Base-by-base conservation (phyloP, 2,888 invertebrate species). In the Synanthedon myopaeformis region DNA sequence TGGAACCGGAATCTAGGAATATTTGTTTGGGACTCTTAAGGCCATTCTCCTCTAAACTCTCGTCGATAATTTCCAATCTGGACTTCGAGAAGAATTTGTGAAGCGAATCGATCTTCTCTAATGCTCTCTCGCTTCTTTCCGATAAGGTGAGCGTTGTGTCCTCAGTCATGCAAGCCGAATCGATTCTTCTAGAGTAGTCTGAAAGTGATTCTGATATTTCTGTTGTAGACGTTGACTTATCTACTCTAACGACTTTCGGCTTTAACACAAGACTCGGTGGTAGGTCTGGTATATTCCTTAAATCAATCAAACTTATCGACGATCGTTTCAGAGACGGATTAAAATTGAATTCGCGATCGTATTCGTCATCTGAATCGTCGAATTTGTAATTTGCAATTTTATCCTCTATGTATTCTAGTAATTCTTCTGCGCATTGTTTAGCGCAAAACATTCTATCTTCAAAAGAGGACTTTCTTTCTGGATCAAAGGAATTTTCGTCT, bases 51-150 rank as follows among this genome's bases (percentile, higher is more conserved):
- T 88, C 88, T 41, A 74, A 58, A 50, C 69, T 79, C 55, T 88
- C 88, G 51, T 87, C 84, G 12, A 88, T 88, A 8, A 88, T 88
- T 60, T 86, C 88, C 19, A 88, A 63, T 49, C 88, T 70, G 0
- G 87, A 86, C 57, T 74, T 79, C 0, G 85, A 87, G 55, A 86
- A 86, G 67, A 87, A 87, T 58, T 76, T 80, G 53, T 82, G 79
- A 49, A 86, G 57, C 0, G 84, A 83, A 58, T 88, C 88, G 3
- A 88, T 56, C 62, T 87, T 87, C 42, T 82, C 86, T 41, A 87
- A 59, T 0, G 77, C 86, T 56, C 85, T 64, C 28, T 83, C 84
- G 28, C 63, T 80, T 56, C 72, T 70, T 42, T 84, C 86, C 0
- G 80, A 74, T 51, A 72, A 78, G 0, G 69, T 63, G 0, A 82